These are phyloP conservation scores for Tor tambroides DNA, from an alignment of 2,113 vertebrate species.

Conservation along the genomic window DNA sequence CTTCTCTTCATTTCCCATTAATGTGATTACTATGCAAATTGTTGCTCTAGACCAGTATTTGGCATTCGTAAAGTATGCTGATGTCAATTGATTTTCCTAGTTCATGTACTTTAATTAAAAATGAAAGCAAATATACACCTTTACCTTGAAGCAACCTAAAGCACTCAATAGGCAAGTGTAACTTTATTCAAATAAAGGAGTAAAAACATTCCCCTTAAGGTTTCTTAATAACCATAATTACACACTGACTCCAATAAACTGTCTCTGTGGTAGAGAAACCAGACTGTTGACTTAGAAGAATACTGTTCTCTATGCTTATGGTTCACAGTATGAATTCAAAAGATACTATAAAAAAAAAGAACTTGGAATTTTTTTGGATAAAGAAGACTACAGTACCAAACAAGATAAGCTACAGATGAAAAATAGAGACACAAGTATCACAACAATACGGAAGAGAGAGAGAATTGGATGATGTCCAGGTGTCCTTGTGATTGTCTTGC, in stretches of 20 bases:
- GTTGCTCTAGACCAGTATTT: not conserved
- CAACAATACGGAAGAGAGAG: not conserved
- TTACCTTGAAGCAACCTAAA: slow-evolving; percentile 12
- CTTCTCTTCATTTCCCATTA: slow-evolving; percentile 21
- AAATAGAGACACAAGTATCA: not conserved
- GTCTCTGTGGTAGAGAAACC: not conserved
- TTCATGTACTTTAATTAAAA: slow-evolving; percentile 32
- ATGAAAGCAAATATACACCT: slow-evolving; percentile 2
- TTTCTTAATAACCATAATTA: not conserved
- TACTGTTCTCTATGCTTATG: not conserved
- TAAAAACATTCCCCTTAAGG: not conserved
- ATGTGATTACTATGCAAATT: slow-evolving; percentile 17
- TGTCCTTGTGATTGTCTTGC: not conserved
- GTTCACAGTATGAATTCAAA: not conserved
- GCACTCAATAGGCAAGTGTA: not conserved
- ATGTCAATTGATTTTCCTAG: not conserved
- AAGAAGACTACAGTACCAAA: not conserved
- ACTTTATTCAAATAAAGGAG: slow-evolving; percentile 22
- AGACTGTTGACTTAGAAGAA: not conserved
- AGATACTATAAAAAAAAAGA: not conserved
- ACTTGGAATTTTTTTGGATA: not conserved
- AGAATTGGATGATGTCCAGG: not conserved
- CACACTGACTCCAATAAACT: not conserved
- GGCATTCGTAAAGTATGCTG: not conserved
- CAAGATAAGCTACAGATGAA: not conserved